Evolutionary conservation across 2,797 vertebrate genomes (phyloP), one percentile per base, ranked within the genome.

Genomic region (Enteromius radiatus): DNA sequence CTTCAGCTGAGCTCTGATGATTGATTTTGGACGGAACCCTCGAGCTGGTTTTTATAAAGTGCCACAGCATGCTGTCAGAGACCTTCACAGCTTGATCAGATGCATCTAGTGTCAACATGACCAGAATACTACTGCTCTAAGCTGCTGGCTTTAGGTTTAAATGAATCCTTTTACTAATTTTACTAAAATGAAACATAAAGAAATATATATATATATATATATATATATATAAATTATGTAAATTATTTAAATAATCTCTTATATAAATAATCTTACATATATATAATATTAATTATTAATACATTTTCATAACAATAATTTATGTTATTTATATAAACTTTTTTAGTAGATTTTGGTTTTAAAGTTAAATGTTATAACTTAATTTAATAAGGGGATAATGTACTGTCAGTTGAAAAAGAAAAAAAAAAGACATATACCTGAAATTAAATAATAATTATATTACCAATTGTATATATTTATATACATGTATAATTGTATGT

Each of bases 41-140:
- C 8, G 47, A 73, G 68, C 68, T 80, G 41, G 14, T 23, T 49
- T 63, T 36, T 47, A 23, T 36, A 61, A 43, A 36, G 68, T 10
- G 31, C 12, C 54, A 63, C 54, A 33, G 19, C 6, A 49, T 38
- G 45, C 76, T 78, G 80, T 75, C 59, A 74, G 41, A 49, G 38
- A 45, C 59, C 41, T 28, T 64, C 68, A 64, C 68, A 80, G 78
- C 41, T 80, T 17, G 38, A 80, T 59, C 2, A 80, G 12, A 59
- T 26, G 45, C 19, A 33, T 63, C 52, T 61, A 67, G 21, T 36
- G 61, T 67, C 45, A 64, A 47, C 59, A 64, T 49, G 26, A 63
- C 59, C n/a, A 73, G 70, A 38, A 54, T 56, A 74, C 1, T 56
- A 56, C 49, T 38, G n/a, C 3, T 7, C 31, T 36, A n/a, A 74